Percentiles rank a stretch among this genome's conserved stretches.
phyloP scores from a whole-genome alignment of 2,888 invertebrate genomes.

The Polietes domitor region DNA sequence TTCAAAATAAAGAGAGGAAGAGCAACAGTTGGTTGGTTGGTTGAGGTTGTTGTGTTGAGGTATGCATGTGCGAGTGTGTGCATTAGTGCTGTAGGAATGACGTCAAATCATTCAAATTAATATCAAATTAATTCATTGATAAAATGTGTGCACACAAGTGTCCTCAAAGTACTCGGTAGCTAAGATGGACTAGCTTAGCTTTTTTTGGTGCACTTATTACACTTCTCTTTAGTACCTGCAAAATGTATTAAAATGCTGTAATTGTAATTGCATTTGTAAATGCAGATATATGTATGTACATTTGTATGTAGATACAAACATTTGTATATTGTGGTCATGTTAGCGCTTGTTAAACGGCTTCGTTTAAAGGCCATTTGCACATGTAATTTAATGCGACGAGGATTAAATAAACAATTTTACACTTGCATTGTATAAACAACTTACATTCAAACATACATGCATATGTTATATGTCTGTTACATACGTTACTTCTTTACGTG shows the following conservation, averaged over 20 bases:
- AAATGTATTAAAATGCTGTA: not conserved
- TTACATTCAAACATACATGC: conserved; percentile 11
- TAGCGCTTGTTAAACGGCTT: conserved; percentile 61
- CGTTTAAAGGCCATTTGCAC: conserved; percentile 58
- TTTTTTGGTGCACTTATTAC: not conserved
- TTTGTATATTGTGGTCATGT: conserved; percentile 20
- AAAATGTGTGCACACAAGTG: not conserved
- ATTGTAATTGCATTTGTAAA: not conserved
- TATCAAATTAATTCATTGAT: conserved; percentile 29
- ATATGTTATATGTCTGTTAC: conserved; percentile 24
- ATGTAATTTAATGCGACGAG: conserved; percentile 63
- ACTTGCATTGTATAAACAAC: conserved; percentile 5
- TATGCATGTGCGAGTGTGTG: not conserved
- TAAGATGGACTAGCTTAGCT: too few relatives aligned
- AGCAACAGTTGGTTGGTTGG: not conserved
- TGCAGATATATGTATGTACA: not conserved
- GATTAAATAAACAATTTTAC: conserved; percentile 45
- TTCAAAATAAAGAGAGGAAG: conserved; percentile 9
- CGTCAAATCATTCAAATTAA: conserved; percentile 24
- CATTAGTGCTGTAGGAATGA: not conserved
- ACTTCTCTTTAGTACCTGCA: not conserved
- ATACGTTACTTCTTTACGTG: conserved; percentile 19
- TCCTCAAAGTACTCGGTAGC: too few relatives aligned
- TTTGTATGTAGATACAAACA: too few relatives aligned
- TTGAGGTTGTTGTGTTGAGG: not conserved